These are phyloP conservation scores for Plusia festucae DNA, from an alignment of 2,888 invertebrate species.

Conservation along the genomic window DNA sequence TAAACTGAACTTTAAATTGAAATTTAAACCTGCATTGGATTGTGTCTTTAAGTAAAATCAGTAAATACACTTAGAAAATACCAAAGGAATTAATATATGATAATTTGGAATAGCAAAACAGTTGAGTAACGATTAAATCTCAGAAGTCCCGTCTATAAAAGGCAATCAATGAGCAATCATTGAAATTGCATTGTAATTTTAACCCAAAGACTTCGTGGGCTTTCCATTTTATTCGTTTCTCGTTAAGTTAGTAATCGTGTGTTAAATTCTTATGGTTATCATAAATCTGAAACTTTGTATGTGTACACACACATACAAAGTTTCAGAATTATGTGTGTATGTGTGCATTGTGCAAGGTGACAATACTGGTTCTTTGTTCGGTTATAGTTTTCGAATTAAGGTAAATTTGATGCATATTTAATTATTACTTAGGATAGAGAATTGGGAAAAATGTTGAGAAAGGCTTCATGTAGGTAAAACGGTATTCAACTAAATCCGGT, in stretches of 20 bases:
- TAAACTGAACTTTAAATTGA: too few relatives aligned
- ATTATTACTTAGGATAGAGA: too few relatives aligned
- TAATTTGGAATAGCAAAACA: slow-evolving; percentile 12
- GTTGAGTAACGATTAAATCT: slow-evolving; percentile 15
- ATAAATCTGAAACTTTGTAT: too few relatives aligned
- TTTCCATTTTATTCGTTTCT: background rate
- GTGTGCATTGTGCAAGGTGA: too few relatives aligned
- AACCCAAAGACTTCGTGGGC: slow-evolving; percentile 19
- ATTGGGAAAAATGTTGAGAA: too few relatives aligned
- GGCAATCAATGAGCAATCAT: slow-evolving; percentile 27
- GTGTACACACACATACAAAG: too few relatives aligned
- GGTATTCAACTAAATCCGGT: too few relatives aligned
- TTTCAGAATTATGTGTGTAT: too few relatives aligned
- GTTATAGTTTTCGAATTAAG: too few relatives aligned
- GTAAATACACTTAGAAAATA: slow-evolving; percentile 1
- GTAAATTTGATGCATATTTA: too few relatives aligned
- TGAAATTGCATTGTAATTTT: slow-evolving; percentile 37
- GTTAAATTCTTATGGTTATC: background rate
- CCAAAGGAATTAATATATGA: slow-evolving; percentile 21
- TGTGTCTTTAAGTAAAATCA: background rate
- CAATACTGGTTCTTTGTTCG: too few relatives aligned
- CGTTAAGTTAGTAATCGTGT: background rate
- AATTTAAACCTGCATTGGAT: background rate
- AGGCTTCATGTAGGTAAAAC: too few relatives aligned
- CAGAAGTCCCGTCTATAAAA: slow-evolving; percentile 10